A percentile compares a stretch with the other conserved stretches of the same genome.
Evolutionary conservation across 35 echinoderm and acorn worm genomes (phyloP).

Genomic region (Patiria miniata): DNA sequence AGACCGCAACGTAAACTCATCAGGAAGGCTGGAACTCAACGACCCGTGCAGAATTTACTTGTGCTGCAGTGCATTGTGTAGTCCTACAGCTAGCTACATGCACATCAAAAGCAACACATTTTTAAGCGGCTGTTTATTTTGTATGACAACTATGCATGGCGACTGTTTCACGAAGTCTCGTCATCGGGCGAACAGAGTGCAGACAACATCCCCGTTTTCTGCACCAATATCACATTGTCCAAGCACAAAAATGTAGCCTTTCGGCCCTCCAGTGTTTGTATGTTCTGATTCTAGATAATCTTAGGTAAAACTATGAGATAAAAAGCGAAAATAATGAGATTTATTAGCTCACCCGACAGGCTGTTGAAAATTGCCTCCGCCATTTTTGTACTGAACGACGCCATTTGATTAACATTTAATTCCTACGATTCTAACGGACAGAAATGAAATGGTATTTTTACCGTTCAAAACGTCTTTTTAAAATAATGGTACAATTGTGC

Average conservation of each 20-base stretch:
- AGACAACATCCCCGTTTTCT: neutral
- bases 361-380: conserved; percentile 29
- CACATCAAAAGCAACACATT: no score
- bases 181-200: neutral
- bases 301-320: neutral
- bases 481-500: no score
- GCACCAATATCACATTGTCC: neutral
- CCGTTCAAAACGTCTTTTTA: no score
- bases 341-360: conserved; percentile 12
- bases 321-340: neutral
- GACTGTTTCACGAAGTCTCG: conserved; percentile 15
- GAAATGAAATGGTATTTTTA: neutral
- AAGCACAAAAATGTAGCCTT: neutral
- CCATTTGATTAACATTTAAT: neutral
- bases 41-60: conserved; percentile 6
- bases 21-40: neutral
- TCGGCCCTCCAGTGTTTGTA: neutral
- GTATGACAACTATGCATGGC: conserved; percentile 4
- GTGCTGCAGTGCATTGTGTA: no score
- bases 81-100: no score
- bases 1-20: neutral
- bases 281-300: neutral
- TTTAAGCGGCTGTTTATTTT: conserved; percentile 16
- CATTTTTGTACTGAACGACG: conserved; percentile 13
- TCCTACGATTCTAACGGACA: neutral